These are phyloP conservation scores for Monopis laevigella DNA, from an alignment of 2,888 invertebrate species.

Conservation along the genomic window DNA sequence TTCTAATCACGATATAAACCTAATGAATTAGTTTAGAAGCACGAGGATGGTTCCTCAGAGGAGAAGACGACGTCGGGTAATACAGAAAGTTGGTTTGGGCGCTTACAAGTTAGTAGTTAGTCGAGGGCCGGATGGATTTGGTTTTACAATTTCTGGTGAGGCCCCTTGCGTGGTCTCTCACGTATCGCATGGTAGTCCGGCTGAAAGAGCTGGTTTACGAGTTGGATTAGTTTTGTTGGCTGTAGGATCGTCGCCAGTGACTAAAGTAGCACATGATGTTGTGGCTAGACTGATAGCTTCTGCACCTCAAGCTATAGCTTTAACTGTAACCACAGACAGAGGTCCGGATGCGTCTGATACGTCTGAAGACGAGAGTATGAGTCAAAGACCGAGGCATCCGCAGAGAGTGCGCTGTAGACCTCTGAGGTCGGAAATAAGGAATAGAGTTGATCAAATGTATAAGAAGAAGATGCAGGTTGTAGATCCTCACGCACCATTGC, in stretches of 20 bases:
- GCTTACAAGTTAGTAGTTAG: conserved; percentile 86
- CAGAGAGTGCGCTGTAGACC: conserved; percentile 46
- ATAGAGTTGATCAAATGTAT: conserved; percentile 4
- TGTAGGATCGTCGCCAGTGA: conserved; percentile 91
- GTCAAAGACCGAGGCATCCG: conserved; percentile 49
- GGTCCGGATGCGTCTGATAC: conserved; percentile 35
- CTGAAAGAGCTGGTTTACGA: conserved; percentile 88
- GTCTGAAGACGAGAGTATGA: conserved; percentile 51
- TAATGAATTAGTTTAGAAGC: conserved; percentile 5
- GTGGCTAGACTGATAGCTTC: conserved; percentile 91
- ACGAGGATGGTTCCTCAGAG: conserved; percentile 50
- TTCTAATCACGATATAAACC: conserved; percentile 8
- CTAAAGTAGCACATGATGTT: conserved; percentile 92
- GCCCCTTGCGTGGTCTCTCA: conserved; percentile 95
- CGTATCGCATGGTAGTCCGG: conserved; percentile 86
- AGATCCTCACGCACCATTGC: not conserved
- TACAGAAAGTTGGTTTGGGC: conserved; percentile 52
- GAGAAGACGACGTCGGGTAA: conserved; percentile 49
- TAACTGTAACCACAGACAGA: conserved; percentile 80
- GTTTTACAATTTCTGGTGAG: conserved; percentile 98
- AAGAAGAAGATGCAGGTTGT: conserved; percentile 3
- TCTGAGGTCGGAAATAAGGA: conserved; percentile 27
- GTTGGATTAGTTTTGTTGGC: conserved; percentile 93
- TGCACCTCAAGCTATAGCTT: conserved; percentile 81
- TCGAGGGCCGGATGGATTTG: conserved; percentile 89